Base-by-base conservation (phyloP, 1,140 invertebrate species). In the Tetraneura akinire region DNA sequence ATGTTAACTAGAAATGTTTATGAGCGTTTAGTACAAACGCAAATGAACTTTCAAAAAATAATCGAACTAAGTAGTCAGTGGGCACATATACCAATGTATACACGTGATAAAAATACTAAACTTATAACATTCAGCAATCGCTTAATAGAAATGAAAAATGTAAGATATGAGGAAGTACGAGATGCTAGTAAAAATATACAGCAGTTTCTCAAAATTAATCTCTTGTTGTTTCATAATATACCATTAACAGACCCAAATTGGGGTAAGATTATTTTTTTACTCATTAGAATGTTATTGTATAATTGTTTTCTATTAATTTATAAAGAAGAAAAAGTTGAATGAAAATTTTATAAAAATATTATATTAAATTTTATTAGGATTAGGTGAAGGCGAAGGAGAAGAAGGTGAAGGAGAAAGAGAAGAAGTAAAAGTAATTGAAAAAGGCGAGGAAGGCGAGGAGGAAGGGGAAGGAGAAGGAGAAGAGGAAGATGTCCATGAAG, bases 161-260 rank as follows among this genome's bases (percentile, higher is more conserved):
- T 26, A 49, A 83, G 90, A 37, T 92, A 90, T 81, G 84, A 85
- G 1, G 87, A 90, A 80, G 88, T 94, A 26, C 84, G 86, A 57
- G 84, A 84, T 2, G 86, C 88, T 51, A 89, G 88, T 10, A 83
- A 85, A 32, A 87, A 90, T 82, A 87, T 93, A 42, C 85, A 89
- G 80, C 83, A 83, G 1, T 82, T 92, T 0, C 84, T 94, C 6
- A 86, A 90, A 78, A 87, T 90, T 82, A 93, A 93, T 85, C 89
- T 90, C 81, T 86, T 87, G 64, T 84, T 91, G 1, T 90, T 91
- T 81, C 88, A 90, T 53, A 86, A 88, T 55, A 84, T 88, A 5
- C 83, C 87, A 9, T 73, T 86, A n/a, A 84, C 85, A 3, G 84
- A 86, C 6, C 74, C 80, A 0, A 37, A 49, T 62, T 16, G 16